These are phyloP conservation scores for Coreius guichenoti DNA, from an alignment of 2,797 vertebrate genomes.

Conservation along the genomic window DNA sequence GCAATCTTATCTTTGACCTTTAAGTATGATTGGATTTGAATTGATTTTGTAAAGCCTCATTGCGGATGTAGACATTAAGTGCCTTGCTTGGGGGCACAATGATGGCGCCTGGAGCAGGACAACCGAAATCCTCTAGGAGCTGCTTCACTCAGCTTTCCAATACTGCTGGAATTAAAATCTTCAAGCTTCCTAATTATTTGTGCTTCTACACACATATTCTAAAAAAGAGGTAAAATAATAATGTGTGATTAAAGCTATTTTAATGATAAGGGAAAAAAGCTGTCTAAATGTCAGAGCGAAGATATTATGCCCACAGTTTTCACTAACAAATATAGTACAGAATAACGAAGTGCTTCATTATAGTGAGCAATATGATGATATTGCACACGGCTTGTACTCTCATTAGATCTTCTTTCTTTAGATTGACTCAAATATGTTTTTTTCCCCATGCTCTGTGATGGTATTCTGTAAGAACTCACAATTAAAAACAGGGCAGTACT, in stretches of 20 bases:
- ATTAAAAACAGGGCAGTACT: not conserved
- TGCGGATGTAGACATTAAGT: conserved; percentile 21
- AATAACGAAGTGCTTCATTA: not conserved
- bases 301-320: not conserved
- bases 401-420: not conserved
- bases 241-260: not conserved
- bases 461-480: not conserved
- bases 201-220: not conserved
- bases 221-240: not conserved
- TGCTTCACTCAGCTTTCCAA: not conserved
- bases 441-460: not conserved
- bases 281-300: not conserved
- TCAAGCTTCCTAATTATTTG: not conserved
- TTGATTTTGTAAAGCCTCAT: conserved; percentile 30
- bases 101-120: conserved; percentile 11
- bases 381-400: not conserved
- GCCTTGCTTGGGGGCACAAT: not conserved
- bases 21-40: conserved; percentile 30
- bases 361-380: not conserved
- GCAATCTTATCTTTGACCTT: conserved; percentile 33
- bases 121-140: not conserved
- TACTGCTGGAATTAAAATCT: not conserved
- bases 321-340: not conserved
- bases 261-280: not conserved
- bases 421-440: not conserved